These are phyloP conservation scores for Cinclus mexicanus DNA, from an alignment of 2,113 vertebrate genomes.

Conservation along the genomic window DNA sequence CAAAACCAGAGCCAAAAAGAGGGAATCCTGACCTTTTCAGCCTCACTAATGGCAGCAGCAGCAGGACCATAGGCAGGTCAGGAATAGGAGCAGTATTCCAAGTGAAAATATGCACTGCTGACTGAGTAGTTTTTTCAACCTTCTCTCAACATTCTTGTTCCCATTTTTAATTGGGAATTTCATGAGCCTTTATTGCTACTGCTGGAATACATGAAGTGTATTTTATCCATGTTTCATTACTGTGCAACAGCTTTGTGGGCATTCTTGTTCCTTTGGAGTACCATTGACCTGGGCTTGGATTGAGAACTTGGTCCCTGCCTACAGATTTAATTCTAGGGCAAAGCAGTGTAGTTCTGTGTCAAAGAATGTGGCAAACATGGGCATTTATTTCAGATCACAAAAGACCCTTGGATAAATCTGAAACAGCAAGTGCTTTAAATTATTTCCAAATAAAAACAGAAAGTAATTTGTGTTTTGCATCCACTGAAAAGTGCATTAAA, in stretches of 20 bases:
- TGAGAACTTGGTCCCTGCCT: not conserved
- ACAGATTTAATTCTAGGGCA: not conserved
- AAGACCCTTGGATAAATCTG: not conserved
- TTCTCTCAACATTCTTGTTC: not conserved
- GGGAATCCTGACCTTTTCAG: not conserved
- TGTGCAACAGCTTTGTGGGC: not conserved
- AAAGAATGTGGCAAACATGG: not conserved
- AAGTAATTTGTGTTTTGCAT: not conserved
- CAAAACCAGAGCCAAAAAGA: not conserved
- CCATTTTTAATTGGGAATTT: not conserved
- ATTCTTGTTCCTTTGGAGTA: not conserved
- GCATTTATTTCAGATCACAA: not conserved
- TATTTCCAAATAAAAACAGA: not conserved
- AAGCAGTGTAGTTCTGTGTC: not conserved
- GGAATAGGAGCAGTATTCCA: not conserved
- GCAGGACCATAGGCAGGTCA: not conserved
- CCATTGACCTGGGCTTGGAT: not conserved
- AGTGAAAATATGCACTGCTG: not conserved
- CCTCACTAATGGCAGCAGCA: not conserved
- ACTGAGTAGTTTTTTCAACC: not conserved
- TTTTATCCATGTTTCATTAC: not conserved
- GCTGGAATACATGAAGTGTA: not conserved
- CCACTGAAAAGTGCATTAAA: not conserved
- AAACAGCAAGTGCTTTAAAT: not conserved
- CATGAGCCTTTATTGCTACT: not conserved